Base-by-base conservation (phyloP, 2,797 vertebrate species). In the Siniperca obscura region DNA sequence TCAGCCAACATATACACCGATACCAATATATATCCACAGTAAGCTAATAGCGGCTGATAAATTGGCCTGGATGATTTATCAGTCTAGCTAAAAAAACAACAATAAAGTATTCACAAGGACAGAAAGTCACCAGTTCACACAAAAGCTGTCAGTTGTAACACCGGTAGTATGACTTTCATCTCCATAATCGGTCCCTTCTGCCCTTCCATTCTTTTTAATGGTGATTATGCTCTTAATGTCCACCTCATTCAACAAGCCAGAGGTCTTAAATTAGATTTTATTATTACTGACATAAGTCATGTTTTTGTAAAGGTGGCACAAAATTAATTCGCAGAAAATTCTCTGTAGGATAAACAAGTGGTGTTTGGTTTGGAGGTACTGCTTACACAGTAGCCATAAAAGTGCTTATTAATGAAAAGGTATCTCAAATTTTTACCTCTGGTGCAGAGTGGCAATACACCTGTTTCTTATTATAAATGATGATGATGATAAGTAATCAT, bases 101-200 rank as follows among this genome's bases (percentile, higher is more conserved):
- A n/a, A 27, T 70, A 42, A 19, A 42, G 6, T 17, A 46, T 61
- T 61, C 6, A 40, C 27, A 68, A 22, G 0, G 16, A 27, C 2
- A 61, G 42, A 65, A 74, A 65, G 25, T 65, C 27, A 44, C 8
- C 50, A 55, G n/a, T 44, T 44, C 53, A 25, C 38, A 66, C 27
- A 57, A 12, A 44, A 66, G 46, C 27, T 2, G 16, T 48, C 21
- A 59, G 14, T 30, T 1, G 1, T 3, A 46, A 42, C 48, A 74
- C 36, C 6, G 8, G 10, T 44, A 30, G 38, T 56, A 27, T 30
- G 61, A 12, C 25, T 36, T 2, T 46, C 0, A 30, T 57, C 42
- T 67, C 52, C 27, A 30, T 64, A 30, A 53, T 66, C 8, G 42
- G 19, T 11, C 16, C 44, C 70, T 50, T 36, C 13, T 59, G 34